Percentiles rank a stretch among this genome's conserved stretches.
Evolutionary conservation across 2,113 vertebrate species (phyloP).

Genomic region (Eupsittula cactorum): DNA sequence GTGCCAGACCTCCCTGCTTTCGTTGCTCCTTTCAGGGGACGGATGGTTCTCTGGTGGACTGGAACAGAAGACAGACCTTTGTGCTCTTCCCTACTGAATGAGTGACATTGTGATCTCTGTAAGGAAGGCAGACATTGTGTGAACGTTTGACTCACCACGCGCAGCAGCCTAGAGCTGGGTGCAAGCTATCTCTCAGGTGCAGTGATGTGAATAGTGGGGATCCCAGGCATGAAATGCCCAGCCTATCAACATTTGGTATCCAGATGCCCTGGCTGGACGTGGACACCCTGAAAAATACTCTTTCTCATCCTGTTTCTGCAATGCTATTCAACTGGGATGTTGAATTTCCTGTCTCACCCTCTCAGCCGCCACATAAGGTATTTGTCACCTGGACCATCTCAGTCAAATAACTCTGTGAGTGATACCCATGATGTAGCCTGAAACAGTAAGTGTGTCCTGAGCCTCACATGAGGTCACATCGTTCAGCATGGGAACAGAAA

Average conservation of each 20-base stretch:
- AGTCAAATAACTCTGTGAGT: neutral
- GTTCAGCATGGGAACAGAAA: neutral
- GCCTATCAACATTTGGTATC: neutral
- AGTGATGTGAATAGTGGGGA: neutral
- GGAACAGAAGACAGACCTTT: neutral
- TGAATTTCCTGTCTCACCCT: neutral
- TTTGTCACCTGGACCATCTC: neutral
- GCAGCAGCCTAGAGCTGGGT: neutral
- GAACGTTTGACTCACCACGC: fast-evolving
- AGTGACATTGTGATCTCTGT: neutral
- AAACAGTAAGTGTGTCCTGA: neutral
- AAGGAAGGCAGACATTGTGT: neutral
- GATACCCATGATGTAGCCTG: neutral
- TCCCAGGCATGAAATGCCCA: neutral
- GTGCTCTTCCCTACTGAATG: neutral
- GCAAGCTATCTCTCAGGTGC: neutral
- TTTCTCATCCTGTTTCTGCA: neutral
- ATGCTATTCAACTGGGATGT: neutral
- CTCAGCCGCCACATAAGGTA: neutral
- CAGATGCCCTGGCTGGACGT: neutral
- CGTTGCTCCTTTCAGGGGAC: neutral
- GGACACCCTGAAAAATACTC: neutral
- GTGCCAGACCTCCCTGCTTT: neutral
- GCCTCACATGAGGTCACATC: neutral
- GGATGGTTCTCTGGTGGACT: neutral